These are phyloP conservation scores for Bombyx mandarina DNA, from an alignment of 1,140 invertebrate species.

Conservation along the genomic window DNA sequence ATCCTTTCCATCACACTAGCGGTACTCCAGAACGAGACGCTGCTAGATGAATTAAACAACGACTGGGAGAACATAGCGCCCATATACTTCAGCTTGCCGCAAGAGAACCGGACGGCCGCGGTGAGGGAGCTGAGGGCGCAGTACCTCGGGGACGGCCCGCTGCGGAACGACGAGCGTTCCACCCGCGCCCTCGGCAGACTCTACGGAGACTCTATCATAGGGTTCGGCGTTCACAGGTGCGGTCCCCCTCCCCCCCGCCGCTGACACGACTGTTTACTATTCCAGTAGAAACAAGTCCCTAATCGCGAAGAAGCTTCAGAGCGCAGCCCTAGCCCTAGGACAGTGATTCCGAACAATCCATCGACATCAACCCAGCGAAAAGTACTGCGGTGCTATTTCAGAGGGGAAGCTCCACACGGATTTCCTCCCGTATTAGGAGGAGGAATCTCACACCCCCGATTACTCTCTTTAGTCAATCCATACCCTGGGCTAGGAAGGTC, in stretches of 20 bases:
- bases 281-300: too few relatives aligned
- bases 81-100: conserved; percentile 38
- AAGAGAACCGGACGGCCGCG: conserved; percentile 13
- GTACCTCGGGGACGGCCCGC: conserved; percentile 28
- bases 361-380: too few relatives aligned
- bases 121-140: conserved; percentile 15
- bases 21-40: conserved; percentile 37
- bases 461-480: too few relatives aligned
- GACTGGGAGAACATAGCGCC: conserved; percentile 48
- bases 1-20: conserved; percentile 20
- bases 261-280: too few relatives aligned
- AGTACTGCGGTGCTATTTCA: too few relatives aligned
- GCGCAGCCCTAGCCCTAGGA: too few relatives aligned
- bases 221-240: conserved; percentile 41
- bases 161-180: conserved; percentile 30
- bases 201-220: conserved; percentile 41
- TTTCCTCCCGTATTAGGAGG: too few relatives aligned
- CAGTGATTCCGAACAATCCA: too few relatives aligned
- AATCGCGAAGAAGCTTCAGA: too few relatives aligned
- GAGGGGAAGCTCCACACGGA: too few relatives aligned
- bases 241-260: not conserved
- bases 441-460: too few relatives aligned
- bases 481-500: too few relatives aligned
- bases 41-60: conserved; percentile 33
- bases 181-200: conserved; percentile 28